Evolutionary conservation across 37 sponge, comb jelly and placozoan genomes (phyloP).

Genomic region (Spongia lamella): DNA sequence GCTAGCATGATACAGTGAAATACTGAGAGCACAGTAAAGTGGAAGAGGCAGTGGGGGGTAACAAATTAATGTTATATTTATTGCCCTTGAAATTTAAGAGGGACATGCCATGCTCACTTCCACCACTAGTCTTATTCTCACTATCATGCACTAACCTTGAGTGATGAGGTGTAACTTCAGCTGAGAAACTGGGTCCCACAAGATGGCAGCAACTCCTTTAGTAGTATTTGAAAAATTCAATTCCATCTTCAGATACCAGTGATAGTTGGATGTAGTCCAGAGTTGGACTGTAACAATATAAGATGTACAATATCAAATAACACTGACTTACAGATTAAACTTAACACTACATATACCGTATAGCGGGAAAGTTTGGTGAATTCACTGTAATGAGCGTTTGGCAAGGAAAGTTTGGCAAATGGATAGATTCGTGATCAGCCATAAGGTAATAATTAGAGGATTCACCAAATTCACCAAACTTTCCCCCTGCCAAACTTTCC

Average conservation of each 20-base stretch:
- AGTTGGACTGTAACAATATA: slow-evolving; percentile 84
- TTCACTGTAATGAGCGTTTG: too few relatives aligned
- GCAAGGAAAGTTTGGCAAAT: too few relatives aligned
- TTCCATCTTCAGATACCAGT: slow-evolving; percentile 96
- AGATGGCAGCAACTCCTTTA: slow-evolving; percentile 12
- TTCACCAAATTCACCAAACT: too few relatives aligned
- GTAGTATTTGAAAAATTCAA: slow-evolving; percentile 18
- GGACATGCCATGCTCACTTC: neutral
- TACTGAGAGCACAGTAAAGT: neutral
- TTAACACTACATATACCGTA: too few relatives aligned
- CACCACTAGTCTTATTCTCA: too few relatives aligned
- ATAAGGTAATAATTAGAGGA: too few relatives aligned
- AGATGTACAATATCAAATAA: too few relatives aligned
- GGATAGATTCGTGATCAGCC: too few relatives aligned
- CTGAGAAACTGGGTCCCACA: slow-evolving; percentile 78
- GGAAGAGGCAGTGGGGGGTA: neutral
- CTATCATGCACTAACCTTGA: slow-evolving; percentile 25
- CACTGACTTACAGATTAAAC: too few relatives aligned
- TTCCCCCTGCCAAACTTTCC: too few relatives aligned
- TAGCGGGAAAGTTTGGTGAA: too few relatives aligned
- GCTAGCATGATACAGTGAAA: slow-evolving; percentile 2
- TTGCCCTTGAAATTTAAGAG: neutral
- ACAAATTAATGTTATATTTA: too few relatives aligned
- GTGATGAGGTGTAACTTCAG: slow-evolving; percentile 74
- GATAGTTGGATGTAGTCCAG: slow-evolving; percentile 84